Base-by-base conservation (phyloP, 2,888 invertebrate species). In the Oscheius sp. region DNA sequence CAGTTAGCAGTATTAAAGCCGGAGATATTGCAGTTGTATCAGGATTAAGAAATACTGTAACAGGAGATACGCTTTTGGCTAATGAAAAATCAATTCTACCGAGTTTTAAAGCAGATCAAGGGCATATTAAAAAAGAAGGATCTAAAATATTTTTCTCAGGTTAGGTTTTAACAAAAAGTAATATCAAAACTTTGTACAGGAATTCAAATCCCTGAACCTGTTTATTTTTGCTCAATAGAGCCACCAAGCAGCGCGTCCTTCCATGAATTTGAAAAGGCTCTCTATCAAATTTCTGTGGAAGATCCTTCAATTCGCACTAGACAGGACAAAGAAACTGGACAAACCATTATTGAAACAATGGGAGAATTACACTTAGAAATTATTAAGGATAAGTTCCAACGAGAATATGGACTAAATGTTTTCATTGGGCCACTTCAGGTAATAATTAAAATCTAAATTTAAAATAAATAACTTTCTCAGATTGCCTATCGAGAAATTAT, bases 161-260 rank as follows among this genome's bases (percentile, higher is more conserved):
- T 69, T n/a, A n/a, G n/a, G 31, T 39, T 27, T 34, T 33, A 10
- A 3, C n/a, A 20, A n/a, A 12, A 20, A 20, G 3, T 65, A 27
- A 27, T 10, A 1, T n/a, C 12, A n/a, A 2, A 29, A 6, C n/a
- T 15, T 65, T 52, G n/a, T n/a, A n/a, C 12, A 78, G 92, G 92
- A 1, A 90, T 93, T 0, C 90, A 90, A 50, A 89, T 95, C 70
- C 96, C 96, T 0, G 93, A 94, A 84, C 95, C 98, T 0, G 98
- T 98, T 0, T 97, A 96, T 89, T 93, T 96, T 86, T 96, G 97
- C 87, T 93, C 94, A 0, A 92, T 98, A 74, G 97, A 98, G 89
- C 93, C 96, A 89, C 96, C 97, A 3, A 75, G 76, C n/a, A 65
- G 67, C 23, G 71, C 67, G 3, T 63, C 74, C 6, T 69, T 70